These are phyloP conservation scores for Malacoctenus gilli DNA, from an alignment of 2,797 vertebrate genomes.

Conservation along the genomic window DNA sequence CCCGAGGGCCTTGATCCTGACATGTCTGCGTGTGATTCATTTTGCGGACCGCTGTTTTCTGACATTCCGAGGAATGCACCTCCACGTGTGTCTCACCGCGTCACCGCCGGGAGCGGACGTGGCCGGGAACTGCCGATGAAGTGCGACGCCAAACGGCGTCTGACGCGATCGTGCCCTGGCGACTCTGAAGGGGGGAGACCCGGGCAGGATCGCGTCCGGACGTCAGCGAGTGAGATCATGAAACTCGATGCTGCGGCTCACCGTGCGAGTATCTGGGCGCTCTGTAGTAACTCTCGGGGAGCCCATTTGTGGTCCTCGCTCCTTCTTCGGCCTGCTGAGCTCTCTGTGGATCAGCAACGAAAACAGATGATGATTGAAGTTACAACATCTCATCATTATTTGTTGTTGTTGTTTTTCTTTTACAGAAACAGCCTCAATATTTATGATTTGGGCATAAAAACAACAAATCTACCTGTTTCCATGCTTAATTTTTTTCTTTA, in stretches of 20 bases:
- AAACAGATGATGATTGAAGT: too few species aligned
- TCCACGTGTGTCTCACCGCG: not conserved
- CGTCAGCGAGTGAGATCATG: conserved; percentile 30
- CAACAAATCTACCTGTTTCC: too few species aligned
- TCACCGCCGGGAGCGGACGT: too few species aligned
- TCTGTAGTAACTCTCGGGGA: conserved; percentile 43
- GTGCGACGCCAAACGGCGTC: too few species aligned
- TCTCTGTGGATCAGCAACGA: conserved; percentile 51
- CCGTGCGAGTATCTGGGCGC: conserved; percentile 51
- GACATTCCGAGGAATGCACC: not conserved
- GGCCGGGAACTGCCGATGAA: too few species aligned
- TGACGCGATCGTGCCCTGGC: conserved; percentile 29
- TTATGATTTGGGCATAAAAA: too few species aligned
- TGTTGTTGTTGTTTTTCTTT: too few species aligned
- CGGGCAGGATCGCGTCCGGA: conserved; percentile 1
- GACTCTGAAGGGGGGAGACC: conserved; percentile 5
- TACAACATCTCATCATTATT: too few species aligned
- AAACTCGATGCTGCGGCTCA: conserved; percentile 61
- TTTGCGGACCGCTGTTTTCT: conserved; percentile 1
- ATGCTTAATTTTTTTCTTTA: too few species aligned
- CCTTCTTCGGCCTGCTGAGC: conserved; percentile 21
- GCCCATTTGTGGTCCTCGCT: conserved; percentile 50
- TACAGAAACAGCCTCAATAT: too few species aligned
- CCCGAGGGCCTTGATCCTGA: conserved; percentile 21
- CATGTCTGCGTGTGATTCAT: conserved; percentile 32